Conservation (phyloP, 2,888 invertebrate genomes). For the Synanthedon formicaeformis region DNA sequence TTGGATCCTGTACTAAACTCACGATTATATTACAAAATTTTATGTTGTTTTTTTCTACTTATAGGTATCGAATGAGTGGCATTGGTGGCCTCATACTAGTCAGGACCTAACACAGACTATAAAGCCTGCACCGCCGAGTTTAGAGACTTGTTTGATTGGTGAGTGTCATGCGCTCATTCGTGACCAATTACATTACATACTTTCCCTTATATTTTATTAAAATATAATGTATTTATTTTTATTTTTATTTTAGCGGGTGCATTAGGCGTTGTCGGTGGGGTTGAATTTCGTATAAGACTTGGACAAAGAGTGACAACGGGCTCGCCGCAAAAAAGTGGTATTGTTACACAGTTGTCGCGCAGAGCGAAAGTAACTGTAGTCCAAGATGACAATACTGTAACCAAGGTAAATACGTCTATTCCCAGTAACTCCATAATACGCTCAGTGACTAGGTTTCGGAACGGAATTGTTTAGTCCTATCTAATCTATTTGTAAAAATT, state of each 20-base stretch:
- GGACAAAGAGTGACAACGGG: slow-evolving; percentile 50
- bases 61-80: slow-evolving; percentile 58
- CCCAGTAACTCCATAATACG: too few species aligned
- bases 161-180: slow-evolving; percentile 7
- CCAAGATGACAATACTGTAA: slow-evolving; percentile 48
- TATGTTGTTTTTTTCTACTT: too few species aligned
- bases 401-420: slow-evolving; percentile 30
- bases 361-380: slow-evolving; percentile 52
- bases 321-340: slow-evolving; percentile 42
- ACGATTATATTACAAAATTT: too few species aligned
- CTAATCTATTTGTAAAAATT: background rate
- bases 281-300: slow-evolving; percentile 54
- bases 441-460: background rate
- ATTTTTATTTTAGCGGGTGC: slow-evolving; percentile 48
- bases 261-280: slow-evolving; percentile 56
- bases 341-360: slow-evolving; percentile 54
- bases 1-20: too few species aligned
- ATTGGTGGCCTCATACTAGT: slow-evolving; percentile 61
- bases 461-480: background rate
- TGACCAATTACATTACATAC: background rate
- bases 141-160: slow-evolving; percentile 58
- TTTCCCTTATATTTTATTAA: too few species aligned
- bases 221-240: background rate
- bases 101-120: slow-evolving; percentile 52
- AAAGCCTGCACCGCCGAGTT: slow-evolving; percentile 45